These are phyloP conservation scores for Coracopsis vasa DNA, from an alignment of 2,113 vertebrate genomes.

Conservation along the genomic window DNA sequence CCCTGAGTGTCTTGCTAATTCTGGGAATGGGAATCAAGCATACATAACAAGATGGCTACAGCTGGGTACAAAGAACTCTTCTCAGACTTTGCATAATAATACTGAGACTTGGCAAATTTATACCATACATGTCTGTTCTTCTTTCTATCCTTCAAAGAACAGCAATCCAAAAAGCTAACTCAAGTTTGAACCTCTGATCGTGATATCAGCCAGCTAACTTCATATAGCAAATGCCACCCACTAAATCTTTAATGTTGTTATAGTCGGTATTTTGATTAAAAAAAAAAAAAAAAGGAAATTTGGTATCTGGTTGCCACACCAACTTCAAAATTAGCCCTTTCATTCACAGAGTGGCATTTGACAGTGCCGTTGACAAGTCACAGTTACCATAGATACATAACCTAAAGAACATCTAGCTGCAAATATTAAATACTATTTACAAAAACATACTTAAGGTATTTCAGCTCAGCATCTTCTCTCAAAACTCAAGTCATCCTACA, in stretches of 20 bases:
- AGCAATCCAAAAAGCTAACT: neutral
- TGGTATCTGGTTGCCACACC: neutral
- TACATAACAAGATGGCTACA: neutral
- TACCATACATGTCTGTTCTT: neutral
- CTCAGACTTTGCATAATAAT: neutral
- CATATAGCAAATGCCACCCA: neutral
- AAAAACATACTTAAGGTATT: neutral
- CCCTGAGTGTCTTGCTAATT: neutral
- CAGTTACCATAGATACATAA: neutral
- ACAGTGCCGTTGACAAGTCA: neutral
- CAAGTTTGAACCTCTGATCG: neutral
- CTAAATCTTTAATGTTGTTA: neutral
- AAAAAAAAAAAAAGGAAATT: neutral
- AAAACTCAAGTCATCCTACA: neutral
- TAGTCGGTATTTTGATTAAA: neutral
- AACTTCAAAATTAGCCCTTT: neutral
- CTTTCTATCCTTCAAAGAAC: neutral
- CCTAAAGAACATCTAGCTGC: neutral
- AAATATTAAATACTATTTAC: neutral
- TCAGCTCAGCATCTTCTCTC: neutral
- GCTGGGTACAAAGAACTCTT: neutral
- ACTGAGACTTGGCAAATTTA: neutral
- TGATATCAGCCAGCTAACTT: neutral
- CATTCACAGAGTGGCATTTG: neutral
- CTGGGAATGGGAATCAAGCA: neutral